Conservation (phyloP, 2,797 vertebrate genomes). For the Lagodon rhomboides region DNA sequence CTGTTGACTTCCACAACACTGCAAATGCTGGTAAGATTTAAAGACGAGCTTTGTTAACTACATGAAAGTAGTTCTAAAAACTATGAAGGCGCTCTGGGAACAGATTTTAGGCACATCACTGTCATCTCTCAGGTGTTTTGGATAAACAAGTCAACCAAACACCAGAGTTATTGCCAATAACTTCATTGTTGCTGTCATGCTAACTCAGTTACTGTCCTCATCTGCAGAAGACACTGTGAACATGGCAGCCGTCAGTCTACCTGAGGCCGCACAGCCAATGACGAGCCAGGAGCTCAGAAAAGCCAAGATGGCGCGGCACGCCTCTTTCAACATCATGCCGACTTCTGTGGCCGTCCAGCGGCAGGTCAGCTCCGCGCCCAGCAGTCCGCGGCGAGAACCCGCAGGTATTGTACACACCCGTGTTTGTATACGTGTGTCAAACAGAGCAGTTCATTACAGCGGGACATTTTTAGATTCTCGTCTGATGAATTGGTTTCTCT, state of each 20-base stretch:
- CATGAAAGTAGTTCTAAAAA: neutral
- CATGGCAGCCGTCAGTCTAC: neutral
- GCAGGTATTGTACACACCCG: conserved; percentile 74
- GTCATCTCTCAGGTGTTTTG: neutral
- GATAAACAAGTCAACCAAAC: neutral
- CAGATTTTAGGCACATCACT: neutral
- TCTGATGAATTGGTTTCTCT: neutral
- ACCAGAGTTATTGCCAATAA: neutral
- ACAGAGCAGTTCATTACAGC: neutral
- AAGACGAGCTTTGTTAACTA: neutral
- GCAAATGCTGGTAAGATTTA: conserved; percentile 77
- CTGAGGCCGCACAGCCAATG: conserved; percentile 12
- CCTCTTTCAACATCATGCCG: conserved; percentile 85
- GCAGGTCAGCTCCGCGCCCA: conserved; percentile 89
- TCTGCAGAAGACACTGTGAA: conserved; percentile 41
- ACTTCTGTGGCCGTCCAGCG: conserved; percentile 76
- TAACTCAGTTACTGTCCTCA: neutral
- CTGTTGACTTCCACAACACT: conserved; percentile 84
- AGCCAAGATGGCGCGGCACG: conserved; percentile 82
- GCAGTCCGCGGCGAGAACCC: conserved; percentile 83
- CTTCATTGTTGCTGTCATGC: neutral
- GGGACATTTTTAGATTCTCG: neutral
- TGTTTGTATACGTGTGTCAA: neutral
- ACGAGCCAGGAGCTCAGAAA: conserved; percentile 57
- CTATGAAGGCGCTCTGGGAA: neutral